Evolutionary conservation across 1,140 invertebrate species (phyloP).

Genomic region (Drosophila sp.): DNA sequence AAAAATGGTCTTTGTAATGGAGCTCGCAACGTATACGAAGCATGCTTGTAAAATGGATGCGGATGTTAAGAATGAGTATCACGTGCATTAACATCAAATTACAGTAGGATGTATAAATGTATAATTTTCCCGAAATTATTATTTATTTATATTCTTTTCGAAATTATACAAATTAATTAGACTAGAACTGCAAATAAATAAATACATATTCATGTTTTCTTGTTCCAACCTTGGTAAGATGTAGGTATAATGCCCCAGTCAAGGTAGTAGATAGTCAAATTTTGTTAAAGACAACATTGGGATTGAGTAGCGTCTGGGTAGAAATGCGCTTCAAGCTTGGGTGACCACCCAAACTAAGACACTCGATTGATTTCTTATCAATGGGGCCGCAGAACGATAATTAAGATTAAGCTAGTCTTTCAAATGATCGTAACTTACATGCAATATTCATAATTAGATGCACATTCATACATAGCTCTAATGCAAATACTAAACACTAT

Average conservation of each 20-base stretch:
- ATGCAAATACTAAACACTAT: not conserved
- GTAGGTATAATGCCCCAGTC: not conserved
- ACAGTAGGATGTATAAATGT: not conserved
- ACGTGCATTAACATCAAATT: not conserved
- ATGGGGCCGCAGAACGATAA: not conserved
- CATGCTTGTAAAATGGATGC: conserved; percentile 10
- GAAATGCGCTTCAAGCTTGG: not conserved
- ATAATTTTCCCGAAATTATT: too few species aligned
- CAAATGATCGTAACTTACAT: not conserved
- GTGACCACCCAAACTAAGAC: not conserved
- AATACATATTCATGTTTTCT: not conserved
- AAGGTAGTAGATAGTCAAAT: not conserved
- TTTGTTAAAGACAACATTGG: not conserved
- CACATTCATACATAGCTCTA: not conserved
- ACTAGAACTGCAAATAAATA: not conserved
- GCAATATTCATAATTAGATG: not conserved
- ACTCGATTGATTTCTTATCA: not conserved
- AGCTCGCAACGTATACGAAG: conserved; percentile 19
- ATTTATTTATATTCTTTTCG: too few species aligned
- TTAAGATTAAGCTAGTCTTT: not conserved
- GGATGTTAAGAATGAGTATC: not conserved
- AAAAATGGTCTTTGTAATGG: not conserved
- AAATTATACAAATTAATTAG: too few species aligned
- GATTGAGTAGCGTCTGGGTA: not conserved
- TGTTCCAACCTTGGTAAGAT: not conserved